Conservation (phyloP, 2,113 vertebrate genomes). For the Atherinomorus stipes region DNA sequence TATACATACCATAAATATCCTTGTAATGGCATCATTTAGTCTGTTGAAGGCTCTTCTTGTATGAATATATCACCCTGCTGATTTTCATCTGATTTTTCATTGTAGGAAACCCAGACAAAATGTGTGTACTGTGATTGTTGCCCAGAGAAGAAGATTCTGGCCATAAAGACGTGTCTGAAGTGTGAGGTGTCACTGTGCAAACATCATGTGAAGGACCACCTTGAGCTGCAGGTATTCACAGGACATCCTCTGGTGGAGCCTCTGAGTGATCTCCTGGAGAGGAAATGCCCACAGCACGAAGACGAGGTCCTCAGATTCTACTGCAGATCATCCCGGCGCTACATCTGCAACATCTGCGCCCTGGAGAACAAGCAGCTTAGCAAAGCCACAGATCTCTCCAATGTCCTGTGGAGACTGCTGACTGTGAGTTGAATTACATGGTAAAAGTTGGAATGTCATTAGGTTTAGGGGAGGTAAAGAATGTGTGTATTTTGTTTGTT, state of each 20-base stretch:
- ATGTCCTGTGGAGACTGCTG: slow-evolving; percentile 51
- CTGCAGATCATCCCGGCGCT: slow-evolving; percentile 63
- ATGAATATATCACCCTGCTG: not conserved
- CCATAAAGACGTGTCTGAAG: slow-evolving; percentile 68
- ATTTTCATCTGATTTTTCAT: not conserved
- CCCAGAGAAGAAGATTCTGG: slow-evolving; percentile 11
- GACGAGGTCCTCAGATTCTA: slow-evolving; percentile 68
- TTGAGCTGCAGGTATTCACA: slow-evolving; percentile 56
- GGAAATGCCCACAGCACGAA: slow-evolving; percentile 67
- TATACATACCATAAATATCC: slow-evolving; percentile 14
- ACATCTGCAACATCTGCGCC: slow-evolving; percentile 69
- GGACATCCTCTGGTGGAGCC: slow-evolving; percentile 67
- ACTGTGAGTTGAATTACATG: slow-evolving; percentile 58
- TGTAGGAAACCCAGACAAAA: slow-evolving; percentile 29
- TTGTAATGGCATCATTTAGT: not conserved
- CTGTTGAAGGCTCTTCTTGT: not conserved
- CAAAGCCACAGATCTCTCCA: slow-evolving; percentile 26
- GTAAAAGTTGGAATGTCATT: too few relatives aligned
- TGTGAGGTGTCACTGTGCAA: slow-evolving; percentile 74
- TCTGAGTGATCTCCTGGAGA: slow-evolving; percentile 51
- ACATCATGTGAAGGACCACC: slow-evolving; percentile 63
- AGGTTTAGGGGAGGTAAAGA: not conserved
- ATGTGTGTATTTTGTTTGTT: slow-evolving; percentile 13
- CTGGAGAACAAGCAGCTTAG: slow-evolving; percentile 50
- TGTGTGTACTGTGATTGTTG: slow-evolving; percentile 68